phyloP scores from a whole-genome alignment of 1,140 invertebrate genomes.

The Lepidostoma basale region DNA sequence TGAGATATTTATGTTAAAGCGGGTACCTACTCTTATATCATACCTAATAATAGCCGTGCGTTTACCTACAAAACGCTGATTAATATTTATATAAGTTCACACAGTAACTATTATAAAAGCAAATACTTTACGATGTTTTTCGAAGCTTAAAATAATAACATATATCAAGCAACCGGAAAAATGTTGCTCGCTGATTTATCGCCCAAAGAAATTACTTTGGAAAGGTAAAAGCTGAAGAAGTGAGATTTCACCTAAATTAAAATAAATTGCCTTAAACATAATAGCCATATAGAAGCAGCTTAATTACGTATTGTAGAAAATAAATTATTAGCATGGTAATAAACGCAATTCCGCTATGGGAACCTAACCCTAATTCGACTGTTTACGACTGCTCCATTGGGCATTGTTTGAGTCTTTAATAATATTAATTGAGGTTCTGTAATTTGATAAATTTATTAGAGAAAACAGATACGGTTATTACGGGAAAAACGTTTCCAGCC shows the following conservation, averaged over 20 bases:
- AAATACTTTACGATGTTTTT: no score
- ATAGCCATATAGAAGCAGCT: background rate
- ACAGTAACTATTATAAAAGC: no score
- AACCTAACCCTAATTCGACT: constrained; percentile 7
- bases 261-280: constrained; percentile 5
- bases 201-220: background rate
- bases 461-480: background rate
- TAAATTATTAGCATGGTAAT: background rate
- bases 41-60: no score
- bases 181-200: no score
- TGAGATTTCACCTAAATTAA: constrained; percentile 13
- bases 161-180: no score
- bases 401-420: constrained; percentile 3
- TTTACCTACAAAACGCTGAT: no score
- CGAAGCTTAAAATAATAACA: no score
- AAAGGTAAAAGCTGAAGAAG: constrained; percentile 4
- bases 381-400: constrained; percentile 7
- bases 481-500: no score
- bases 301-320: constrained; percentile 18
- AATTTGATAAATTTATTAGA: constrained; percentile 11
- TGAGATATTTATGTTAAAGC: no score
- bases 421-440: constrained; percentile 17
- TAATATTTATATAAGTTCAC: no score
- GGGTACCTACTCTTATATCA: no score
- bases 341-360: constrained; percentile 1